Conservation (phyloP, 23 tunicate species). For the Diplosoma virens region DNA sequence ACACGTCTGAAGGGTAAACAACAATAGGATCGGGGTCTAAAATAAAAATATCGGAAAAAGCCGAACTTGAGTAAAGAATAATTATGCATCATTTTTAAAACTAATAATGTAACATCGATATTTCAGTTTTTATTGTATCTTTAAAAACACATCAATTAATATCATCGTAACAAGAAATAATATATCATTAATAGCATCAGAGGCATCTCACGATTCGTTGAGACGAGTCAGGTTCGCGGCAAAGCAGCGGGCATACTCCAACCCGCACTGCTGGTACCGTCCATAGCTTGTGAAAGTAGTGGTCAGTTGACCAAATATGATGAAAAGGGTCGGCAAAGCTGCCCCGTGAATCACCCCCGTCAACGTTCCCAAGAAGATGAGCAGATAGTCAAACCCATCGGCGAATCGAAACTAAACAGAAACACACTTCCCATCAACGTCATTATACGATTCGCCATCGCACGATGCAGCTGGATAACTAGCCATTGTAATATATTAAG, state of each 20-base stretch:
- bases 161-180: too few species aligned
- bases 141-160: too few species aligned
- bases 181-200: too few species aligned
- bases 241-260: constrained; percentile 25
- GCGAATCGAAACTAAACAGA: constrained; percentile 55
- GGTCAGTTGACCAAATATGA: constrained; percentile 70
- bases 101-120: neutral
- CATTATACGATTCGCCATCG: too few species aligned
- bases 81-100: too few species aligned
- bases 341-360: constrained; percentile 61
- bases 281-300: constrained; percentile 56
- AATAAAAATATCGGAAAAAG: too few species aligned
- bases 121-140: neutral
- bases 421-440: too few species aligned
- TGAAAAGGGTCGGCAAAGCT: constrained; percentile 54
- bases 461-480: too few species aligned
- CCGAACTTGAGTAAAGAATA: too few species aligned
- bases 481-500: too few species aligned
- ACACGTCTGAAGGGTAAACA: too few species aligned
- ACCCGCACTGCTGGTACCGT: constrained; percentile 33
- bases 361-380: constrained; percentile 50
- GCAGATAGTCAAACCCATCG: constrained; percentile 27
- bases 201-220: constrained; percentile 38
- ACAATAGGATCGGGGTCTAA: too few species aligned
- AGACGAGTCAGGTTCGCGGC: constrained; percentile 6